These are phyloP conservation scores for Epinephelus lanceolatus DNA, from an alignment of 2,113 vertebrate genomes.

Conservation along the genomic window DNA sequence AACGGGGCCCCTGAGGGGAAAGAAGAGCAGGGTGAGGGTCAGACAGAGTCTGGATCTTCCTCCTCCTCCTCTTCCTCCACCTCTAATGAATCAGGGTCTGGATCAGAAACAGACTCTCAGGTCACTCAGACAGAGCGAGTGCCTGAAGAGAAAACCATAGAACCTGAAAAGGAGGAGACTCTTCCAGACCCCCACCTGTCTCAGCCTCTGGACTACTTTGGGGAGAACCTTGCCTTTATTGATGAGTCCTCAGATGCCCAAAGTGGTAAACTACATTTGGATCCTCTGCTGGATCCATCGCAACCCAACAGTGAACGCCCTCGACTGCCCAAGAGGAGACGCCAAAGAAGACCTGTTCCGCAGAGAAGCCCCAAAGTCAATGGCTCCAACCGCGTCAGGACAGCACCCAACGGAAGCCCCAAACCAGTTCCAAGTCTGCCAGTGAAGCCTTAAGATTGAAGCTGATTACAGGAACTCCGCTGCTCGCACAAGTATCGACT, in stretches of 20 bases:
- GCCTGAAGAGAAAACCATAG: conserved; percentile 62
- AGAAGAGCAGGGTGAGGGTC: conserved; percentile 35
- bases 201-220: conserved; percentile 89
- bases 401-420: conserved; percentile 74
- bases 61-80: conserved; percentile 76
- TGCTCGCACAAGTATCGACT: conserved; percentile 30
- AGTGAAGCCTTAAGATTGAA: conserved; percentile 55
- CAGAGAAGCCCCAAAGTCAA: conserved; percentile 63
- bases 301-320: conserved; percentile 33
- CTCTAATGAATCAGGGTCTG: conserved; percentile 79
- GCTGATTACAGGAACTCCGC: not conserved
- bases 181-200: conserved; percentile 61
- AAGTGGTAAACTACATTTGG: conserved; percentile 84
- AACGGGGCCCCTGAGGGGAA: conserved; percentile 47
- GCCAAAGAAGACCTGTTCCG: conserved; percentile 67
- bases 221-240: conserved; percentile 92
- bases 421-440: conserved; percentile 57
- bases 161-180: conserved; percentile 42
- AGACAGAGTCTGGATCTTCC: conserved; percentile 76
- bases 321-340: conserved; percentile 77
- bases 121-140: conserved; percentile 80
- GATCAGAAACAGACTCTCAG: conserved; percentile 79
- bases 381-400: conserved; percentile 43
- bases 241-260: conserved; percentile 92
- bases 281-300: conserved; percentile 71